These are phyloP conservation scores for Schizothorax lantsangensis DNA, from an alignment of 2,797 vertebrate species.

Conservation along the genomic window DNA sequence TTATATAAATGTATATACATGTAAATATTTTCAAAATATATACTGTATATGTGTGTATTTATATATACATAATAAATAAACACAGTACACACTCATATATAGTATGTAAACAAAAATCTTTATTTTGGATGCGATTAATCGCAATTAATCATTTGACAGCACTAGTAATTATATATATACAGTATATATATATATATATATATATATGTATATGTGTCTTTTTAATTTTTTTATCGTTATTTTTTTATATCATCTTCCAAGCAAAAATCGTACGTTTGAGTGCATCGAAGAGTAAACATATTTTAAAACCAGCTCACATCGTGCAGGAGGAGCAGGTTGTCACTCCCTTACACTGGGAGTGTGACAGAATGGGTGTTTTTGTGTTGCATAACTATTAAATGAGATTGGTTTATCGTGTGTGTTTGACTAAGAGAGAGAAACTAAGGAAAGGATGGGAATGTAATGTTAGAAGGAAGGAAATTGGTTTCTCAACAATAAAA, in stretches of 20 bases:
- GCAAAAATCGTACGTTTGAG: neutral
- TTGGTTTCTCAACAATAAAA: slow-evolving; percentile 57
- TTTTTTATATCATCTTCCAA: too few species aligned
- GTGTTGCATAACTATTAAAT: slow-evolving; percentile 48
- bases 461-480: slow-evolving; percentile 61
- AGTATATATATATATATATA: neutral
- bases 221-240: too few species aligned
- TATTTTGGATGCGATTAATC: too few species aligned
- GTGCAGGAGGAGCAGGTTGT: neutral
- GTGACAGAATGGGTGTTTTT: slow-evolving; percentile 27
- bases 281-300: neutral
- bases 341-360: slow-evolving; percentile 5
- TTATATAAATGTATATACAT: too few species aligned
- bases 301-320: neutral
- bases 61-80: too few species aligned
- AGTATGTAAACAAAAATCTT: too few species aligned
- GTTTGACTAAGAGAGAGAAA: neutral
- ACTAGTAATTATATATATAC: too few species aligned
- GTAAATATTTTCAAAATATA: too few species aligned
- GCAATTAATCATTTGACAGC: too few species aligned
- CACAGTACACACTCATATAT: too few species aligned
- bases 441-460: slow-evolving; percentile 7
- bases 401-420: neutral
- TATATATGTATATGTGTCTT: neutral
- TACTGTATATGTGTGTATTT: too few species aligned